phyloP scores from a whole-genome alignment of 1,140 invertebrate species.

The Chymomyza costata region DNA sequence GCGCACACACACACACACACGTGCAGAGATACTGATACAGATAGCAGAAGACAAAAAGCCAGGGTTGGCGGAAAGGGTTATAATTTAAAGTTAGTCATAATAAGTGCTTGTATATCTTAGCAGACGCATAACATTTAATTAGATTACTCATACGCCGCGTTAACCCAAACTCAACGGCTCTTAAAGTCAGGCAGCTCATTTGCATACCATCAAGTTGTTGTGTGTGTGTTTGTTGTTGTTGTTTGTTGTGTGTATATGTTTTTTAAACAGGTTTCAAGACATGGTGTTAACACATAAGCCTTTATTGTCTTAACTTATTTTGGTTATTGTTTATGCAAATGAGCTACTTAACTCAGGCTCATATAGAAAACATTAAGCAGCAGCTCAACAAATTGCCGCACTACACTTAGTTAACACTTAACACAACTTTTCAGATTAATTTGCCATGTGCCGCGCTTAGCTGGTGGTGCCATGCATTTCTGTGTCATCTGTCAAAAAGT shows the following conservation, averaged over 20 bases:
- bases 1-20: too few relatives aligned
- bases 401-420: too few relatives aligned
- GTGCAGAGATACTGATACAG: conserved; percentile 18
- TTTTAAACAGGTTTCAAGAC: background rate
- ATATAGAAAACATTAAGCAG: too few relatives aligned
- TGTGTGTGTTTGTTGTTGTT: background rate
- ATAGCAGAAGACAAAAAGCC: conserved; percentile 3
- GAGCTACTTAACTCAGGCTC: conserved; percentile 6
- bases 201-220: conserved; percentile 20
- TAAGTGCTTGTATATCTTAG: conserved; percentile 13
- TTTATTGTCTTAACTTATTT: conserved; percentile 55
- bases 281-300: conserved; percentile 45
- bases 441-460: too few relatives aligned
- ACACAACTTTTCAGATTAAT: too few relatives aligned
- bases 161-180: conserved; percentile 3
- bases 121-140: conserved; percentile 65
- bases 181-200: conserved; percentile 37
- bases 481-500: too few relatives aligned
- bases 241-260: too few relatives aligned
- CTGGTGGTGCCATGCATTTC: too few relatives aligned
- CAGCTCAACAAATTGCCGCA: too few relatives aligned
- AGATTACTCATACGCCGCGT: conserved; percentile 47
- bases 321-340: conserved; percentile 55
- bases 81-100: conserved; percentile 12
- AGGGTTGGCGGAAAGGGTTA: background rate